Evolutionary conservation across 2,797 vertebrate genomes (phyloP), one percentile per base, ranked within the genome.

Genomic region (Schizopygopsis pylzovi): DNA sequence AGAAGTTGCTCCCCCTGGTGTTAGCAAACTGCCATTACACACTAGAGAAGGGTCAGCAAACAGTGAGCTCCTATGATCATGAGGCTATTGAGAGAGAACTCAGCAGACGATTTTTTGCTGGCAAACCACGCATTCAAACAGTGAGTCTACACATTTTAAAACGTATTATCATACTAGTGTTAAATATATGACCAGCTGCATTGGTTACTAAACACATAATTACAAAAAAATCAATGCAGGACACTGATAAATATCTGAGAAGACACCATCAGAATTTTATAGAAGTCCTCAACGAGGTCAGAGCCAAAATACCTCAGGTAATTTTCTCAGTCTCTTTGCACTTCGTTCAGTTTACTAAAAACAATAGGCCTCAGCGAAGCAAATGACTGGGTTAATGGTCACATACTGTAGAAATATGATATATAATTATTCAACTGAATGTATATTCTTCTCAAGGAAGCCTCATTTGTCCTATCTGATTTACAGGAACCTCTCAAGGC

Each of bases 1-100:
- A 89, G 54, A 92, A 95, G 82, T 92, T 96, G 86, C 92, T 96
- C 5, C 95, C 95, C 18, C 90, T 96, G 63, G 92, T 95, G 83
- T 87, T 95, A n/a, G 86, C 94, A 1, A 91, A 95, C 91, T 94
- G 95, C 84, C 94, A 95, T 54, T 95, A 96, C 92, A 94, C 92
- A 0, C 73, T 96, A 82, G 90, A 91, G 90, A 94, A 90, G 85
- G 95, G 95, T 1, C 89, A 91, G 0, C 92, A 94, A 90, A 95
- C 92, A 0, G 82, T 75, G 88, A 87, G 76, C 16, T 91, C 70
- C 81, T 95, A 92, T 41, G 88, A 96, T 41, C 87, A 95, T 82
- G 79, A 0, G 15, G 92, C 85, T 18, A 92, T 94, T 77, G 92
- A 95, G 28, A 93, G 85, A 9, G 92, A 95, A 71, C 90, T 96